These are phyloP conservation scores for Numida meleagris DNA, from an alignment of 2,113 vertebrate species.

Conservation along the genomic window DNA sequence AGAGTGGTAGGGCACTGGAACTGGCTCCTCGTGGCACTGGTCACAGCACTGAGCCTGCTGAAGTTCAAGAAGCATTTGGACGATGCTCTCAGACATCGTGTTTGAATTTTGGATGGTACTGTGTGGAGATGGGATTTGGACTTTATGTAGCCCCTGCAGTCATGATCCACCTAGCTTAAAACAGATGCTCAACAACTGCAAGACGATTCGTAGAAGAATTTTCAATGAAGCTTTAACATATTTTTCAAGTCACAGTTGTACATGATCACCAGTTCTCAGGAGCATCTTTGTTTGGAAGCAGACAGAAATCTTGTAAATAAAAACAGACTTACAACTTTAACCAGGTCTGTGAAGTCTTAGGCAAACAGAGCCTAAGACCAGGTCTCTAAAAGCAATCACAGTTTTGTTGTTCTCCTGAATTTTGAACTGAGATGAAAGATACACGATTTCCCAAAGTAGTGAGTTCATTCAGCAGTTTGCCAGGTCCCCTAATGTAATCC, in stretches of 20 bases:
- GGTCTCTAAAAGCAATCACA: neutral
- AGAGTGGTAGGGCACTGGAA: neutral
- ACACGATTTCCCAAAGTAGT: neutral
- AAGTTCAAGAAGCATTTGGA: neutral
- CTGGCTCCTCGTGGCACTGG: neutral
- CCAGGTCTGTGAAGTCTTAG: neutral
- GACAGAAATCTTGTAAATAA: neutral
- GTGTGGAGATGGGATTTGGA: neutral
- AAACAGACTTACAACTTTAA: neutral
- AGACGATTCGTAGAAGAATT: neutral
- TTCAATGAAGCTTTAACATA: neutral
- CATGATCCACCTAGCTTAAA: neutral
- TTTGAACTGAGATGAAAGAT: neutral
- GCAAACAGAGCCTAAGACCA: neutral
- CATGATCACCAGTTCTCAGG: neutral
- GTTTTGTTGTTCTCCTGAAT: neutral
- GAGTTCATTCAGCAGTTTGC: neutral
- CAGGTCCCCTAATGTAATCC: neutral
- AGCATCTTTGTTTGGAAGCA: neutral
- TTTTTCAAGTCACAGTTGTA: neutral
- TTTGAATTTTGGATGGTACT: neutral
- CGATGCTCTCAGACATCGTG: neutral
- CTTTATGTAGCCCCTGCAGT: neutral
- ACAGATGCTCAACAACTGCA: neutral
- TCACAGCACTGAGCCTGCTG: neutral